Evolutionary conservation across 2,113 vertebrate genomes (phyloP), one percentile per base, ranked within the genome.

Genomic region (Pleuronectes platessa): DNA sequence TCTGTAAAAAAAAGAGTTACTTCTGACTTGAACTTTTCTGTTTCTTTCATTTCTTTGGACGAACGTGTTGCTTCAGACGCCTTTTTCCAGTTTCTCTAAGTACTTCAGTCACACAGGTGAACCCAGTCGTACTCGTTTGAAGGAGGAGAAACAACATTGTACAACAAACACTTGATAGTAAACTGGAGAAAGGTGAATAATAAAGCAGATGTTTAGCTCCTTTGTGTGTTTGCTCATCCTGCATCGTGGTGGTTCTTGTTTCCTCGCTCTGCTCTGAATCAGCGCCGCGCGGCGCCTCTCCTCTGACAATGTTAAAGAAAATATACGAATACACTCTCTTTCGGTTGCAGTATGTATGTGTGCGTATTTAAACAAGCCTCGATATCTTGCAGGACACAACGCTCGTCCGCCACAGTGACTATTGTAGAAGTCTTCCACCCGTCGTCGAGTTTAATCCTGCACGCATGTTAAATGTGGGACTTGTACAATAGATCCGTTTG

Each of bases 401-500:
- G 40, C 61, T 45, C 2, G 61, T 67, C 64, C 68, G 0, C 56
- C 27, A 49, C 74, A 42, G 79, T 45, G 68, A 83, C 74, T 83
- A 53, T 83, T 76, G 87, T 83, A 81, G 65, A 83, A 79, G 85
- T 82, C 82, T 81, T 87, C 82, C 88, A 76, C 76, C 71, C 76
- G 80, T 83, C 21, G 58, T 81, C 51, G 27, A 81, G 55, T 76
- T 85, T 26, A n/a, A 66, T 80, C 81, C 78, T 76, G 76, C 71
- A 54, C 61, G 71, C 84, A 76, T 83, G 83, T 82, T 12, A 40
- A 56, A 77, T 55, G 72, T 71, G 76, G 47, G 66, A 83, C 40
- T 71, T 62, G 78, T 84, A 79, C 85, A 62, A 70, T 78, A 84
- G 74, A 54, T 81, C 74, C 0, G 49, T 70, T 64, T 40, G 27